Evolutionary conservation across 2,797 vertebrate species (phyloP).

Genomic region (Bovichtus variegatus): DNA sequence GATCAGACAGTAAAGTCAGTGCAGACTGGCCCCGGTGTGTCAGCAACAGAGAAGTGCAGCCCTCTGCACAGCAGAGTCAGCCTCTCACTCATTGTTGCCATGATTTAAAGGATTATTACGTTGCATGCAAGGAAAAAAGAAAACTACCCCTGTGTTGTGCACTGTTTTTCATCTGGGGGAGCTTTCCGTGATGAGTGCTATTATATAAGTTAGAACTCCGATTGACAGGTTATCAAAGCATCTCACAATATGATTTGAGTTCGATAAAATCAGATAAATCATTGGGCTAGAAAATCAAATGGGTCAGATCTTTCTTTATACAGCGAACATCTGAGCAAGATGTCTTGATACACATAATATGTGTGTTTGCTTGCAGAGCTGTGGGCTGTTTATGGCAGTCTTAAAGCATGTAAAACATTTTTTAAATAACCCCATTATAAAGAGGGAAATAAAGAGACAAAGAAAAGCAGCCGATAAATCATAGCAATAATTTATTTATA

Average conservation of each 20-base stretch:
- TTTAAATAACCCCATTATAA: slow-evolving; percentile 9
- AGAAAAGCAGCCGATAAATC: slow-evolving; percentile 28
- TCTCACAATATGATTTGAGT: slow-evolving; percentile 67
- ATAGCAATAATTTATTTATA: not conserved
- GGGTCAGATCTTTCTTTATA: slow-evolving; percentile 49
- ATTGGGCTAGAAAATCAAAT: slow-evolving; percentile 56
- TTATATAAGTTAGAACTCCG: slow-evolving; percentile 52
- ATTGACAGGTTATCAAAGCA: slow-evolving; percentile 67
- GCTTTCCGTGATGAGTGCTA: slow-evolving; percentile 60
- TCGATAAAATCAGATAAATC: slow-evolving; percentile 60
- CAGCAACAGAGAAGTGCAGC: slow-evolving; percentile 60
- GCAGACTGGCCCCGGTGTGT: slow-evolving; percentile 68
- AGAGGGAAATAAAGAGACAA: slow-evolving; percentile 23
- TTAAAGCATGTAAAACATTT: slow-evolving; percentile 24
- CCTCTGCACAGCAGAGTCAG: slow-evolving; percentile 68
- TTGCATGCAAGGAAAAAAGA: slow-evolving; percentile 59
- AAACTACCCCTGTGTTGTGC: slow-evolving; percentile 54
- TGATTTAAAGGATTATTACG: slow-evolving; percentile 82
- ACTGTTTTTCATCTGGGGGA: slow-evolving; percentile 57
- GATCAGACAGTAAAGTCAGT: slow-evolving; percentile 66
- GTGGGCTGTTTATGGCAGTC: slow-evolving; percentile 7
- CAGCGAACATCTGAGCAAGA: slow-evolving; percentile 57
- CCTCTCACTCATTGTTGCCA: slow-evolving; percentile 68
- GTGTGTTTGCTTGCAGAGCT: slow-evolving; percentile 38
- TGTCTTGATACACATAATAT: slow-evolving; percentile 21